Percentiles rank a stretch among this genome's conserved stretches.
phyloP scores from a whole-genome alignment of 1,140 invertebrate species.

The Rhopalosiphum maidis region DNA sequence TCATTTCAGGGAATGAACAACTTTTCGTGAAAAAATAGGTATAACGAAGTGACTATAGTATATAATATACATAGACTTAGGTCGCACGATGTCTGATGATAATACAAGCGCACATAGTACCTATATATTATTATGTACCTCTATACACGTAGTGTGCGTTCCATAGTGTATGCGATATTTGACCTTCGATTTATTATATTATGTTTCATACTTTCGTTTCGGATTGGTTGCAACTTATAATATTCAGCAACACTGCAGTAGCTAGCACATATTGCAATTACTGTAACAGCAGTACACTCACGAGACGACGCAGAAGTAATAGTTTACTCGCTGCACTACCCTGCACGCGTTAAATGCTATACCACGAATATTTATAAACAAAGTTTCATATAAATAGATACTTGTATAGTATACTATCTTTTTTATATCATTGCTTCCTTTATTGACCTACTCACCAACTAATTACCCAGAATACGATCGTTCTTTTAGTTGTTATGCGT shows the following conservation, averaged over 20 bases:
- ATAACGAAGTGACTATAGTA: not conserved
- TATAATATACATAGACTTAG: too few relatives aligned
- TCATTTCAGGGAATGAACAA: too few relatives aligned
- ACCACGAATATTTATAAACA: not conserved
- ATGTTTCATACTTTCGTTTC: not conserved
- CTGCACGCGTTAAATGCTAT: not conserved
- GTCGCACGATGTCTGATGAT: not conserved
- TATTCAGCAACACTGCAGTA: not conserved
- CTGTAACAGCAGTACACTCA: not conserved
- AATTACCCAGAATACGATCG: not conserved
- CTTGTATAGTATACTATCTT: too few relatives aligned
- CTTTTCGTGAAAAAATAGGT: not conserved
- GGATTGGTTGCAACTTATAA: not conserved
- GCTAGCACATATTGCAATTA: not conserved
- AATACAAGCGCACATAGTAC: not conserved
- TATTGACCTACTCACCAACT: not conserved
- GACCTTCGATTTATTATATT: conserved; percentile 5
- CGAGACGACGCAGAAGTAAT: not conserved
- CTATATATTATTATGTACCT: not conserved
- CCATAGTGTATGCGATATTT: not conserved
- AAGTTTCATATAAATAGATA: too few relatives aligned
- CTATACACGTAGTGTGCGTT: not conserved
- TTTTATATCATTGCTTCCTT: too few relatives aligned
- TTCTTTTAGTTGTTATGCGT: not conserved
- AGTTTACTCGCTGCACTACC: not conserved